These are phyloP conservation scores for Macrosteles quadrilineatus DNA, from an alignment of 1,140 invertebrate species.

Conservation along the genomic window DNA sequence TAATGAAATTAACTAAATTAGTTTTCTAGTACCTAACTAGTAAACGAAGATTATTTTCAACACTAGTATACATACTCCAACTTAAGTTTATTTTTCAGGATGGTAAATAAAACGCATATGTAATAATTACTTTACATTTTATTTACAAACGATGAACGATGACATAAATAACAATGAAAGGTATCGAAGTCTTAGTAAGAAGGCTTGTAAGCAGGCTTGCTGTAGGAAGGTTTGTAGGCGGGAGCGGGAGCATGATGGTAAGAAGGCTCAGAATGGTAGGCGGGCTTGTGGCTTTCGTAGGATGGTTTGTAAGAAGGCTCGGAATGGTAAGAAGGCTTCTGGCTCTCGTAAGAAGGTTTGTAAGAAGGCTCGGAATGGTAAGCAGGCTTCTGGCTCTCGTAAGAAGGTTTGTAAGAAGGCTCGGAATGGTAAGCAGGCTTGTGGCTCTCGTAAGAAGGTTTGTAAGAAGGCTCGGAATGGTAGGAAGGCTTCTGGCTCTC, in stretches of 20 bases:
- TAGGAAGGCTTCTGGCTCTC: not conserved
- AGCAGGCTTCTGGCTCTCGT: slow-evolving; percentile 15
- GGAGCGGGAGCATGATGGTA: not conserved
- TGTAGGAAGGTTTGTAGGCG: not conserved
- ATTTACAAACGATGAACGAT: too few species aligned
- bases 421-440: not conserved
- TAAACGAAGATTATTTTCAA: too few species aligned
- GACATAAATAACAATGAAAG: too few species aligned
- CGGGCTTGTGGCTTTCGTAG: not conserved
- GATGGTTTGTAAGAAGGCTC: not conserved
- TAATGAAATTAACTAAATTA: too few species aligned
- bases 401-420: not conserved
- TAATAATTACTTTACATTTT: too few species aligned
- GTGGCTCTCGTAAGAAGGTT: not conserved
- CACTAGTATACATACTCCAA: too few species aligned
- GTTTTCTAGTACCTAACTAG: too few species aligned
- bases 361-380: too few species aligned
- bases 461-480: not conserved
- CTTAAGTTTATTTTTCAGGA: too few species aligned
- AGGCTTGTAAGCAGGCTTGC: slow-evolving; percentile 5
- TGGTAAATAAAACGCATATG: too few species aligned
- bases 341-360: too few species aligned
- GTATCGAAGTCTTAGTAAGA: not conserved
- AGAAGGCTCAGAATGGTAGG: not conserved
- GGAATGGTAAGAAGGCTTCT: not conserved